phyloP scores from a whole-genome alignment of 2,113 vertebrate species.

The Lutjanus erythropterus region DNA sequence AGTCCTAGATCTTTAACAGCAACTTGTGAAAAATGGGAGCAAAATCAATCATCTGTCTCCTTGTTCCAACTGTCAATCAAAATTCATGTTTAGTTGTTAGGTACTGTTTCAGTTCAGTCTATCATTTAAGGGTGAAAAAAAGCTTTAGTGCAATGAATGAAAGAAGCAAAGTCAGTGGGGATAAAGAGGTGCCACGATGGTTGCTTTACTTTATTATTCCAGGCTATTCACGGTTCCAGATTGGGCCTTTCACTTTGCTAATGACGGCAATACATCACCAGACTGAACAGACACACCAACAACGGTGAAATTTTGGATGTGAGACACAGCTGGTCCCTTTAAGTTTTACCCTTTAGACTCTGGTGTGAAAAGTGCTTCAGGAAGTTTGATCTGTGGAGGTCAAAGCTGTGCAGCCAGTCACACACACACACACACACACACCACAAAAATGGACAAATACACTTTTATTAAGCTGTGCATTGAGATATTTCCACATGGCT shows the following conservation, averaged over 20 bases:
- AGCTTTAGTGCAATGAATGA: conserved; percentile 21
- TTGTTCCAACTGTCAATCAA: not conserved
- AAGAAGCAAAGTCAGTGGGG: conserved; percentile 24
- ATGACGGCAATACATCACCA: conserved; percentile 59
- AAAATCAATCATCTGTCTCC: not conserved
- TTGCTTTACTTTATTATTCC: conserved; percentile 50
- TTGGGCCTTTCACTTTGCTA: conserved; percentile 52
- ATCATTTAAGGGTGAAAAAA: conserved; percentile 5
- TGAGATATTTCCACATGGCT: conserved; percentile 37
- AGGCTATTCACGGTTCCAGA: conserved; percentile 50
- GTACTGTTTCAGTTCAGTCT: not conserved
- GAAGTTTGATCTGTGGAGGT: conserved; percentile 60
- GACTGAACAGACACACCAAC: conserved; percentile 39
- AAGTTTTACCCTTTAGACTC: conserved; percentile 45
- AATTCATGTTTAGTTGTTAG: not conserved
- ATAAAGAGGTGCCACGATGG: conserved; percentile 25
- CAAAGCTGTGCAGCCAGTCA: conserved; percentile 31
- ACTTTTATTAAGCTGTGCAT: conserved; percentile 51
- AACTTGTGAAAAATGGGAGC: too few species aligned
- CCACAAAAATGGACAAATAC: conserved; percentile 31
- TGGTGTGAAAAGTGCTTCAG: conserved; percentile 67
- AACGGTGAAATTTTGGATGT: conserved; percentile 40
- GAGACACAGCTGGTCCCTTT: conserved; percentile 58
- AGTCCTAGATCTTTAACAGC: too few species aligned
- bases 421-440: conserved; percentile 8